Evolutionary conservation across 2,113 vertebrate species (phyloP).

Genomic region (Leptocoma aspasia): DNA sequence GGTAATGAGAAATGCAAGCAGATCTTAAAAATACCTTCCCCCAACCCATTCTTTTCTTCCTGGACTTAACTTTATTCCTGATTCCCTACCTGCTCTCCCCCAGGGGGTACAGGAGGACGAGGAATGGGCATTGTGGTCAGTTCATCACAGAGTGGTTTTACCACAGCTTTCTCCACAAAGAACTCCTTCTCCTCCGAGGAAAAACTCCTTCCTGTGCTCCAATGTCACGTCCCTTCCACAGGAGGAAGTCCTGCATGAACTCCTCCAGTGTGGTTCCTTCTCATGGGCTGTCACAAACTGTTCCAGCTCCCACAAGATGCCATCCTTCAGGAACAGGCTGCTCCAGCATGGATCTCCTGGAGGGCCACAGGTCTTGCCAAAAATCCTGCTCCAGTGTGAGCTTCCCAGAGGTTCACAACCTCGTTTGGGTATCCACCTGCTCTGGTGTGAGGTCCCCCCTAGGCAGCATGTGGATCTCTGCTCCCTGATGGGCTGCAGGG

Average conservation of each 20-base stretch:
- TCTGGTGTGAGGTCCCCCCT: not conserved
- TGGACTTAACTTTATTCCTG: not conserved
- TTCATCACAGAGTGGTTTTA: not conserved
- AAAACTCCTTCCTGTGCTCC: not conserved
- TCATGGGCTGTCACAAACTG: not conserved
- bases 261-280: not conserved
- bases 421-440: not conserved
- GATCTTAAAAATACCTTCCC: not conserved
- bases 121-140: not conserved
- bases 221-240: not conserved
- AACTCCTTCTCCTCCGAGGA: not conserved
- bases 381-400: not conserved
- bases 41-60: not conserved
- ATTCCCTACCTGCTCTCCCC: not conserved
- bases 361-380: not conserved
- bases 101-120: fast-evolving
- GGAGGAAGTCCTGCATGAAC: not conserved
- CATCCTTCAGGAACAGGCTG: not conserved
- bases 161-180: not conserved
- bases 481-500: not conserved
- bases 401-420: not conserved
- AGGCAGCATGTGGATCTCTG: not conserved
- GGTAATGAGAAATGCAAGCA: not conserved
- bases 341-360: not conserved
- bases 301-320: not conserved